Evolutionary conservation across 2,888 invertebrate genomes (phyloP).

Genomic region (Microdon myrmicae): DNA sequence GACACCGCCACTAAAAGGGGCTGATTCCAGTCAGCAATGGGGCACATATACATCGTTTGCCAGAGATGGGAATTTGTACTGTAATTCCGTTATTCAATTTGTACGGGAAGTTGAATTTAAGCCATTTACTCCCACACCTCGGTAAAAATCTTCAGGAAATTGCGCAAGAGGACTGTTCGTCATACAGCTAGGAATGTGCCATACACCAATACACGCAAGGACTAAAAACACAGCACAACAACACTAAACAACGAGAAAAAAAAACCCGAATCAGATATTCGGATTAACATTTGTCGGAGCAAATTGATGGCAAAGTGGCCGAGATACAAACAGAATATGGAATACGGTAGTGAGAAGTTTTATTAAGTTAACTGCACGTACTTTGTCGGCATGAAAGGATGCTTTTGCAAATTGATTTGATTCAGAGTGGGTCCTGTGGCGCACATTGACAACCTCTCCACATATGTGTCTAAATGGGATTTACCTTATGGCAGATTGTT

Average conservation of each 20-base stretch:
- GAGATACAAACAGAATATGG: slow-evolving; percentile 37
- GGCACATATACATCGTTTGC: slow-evolving; percentile 15
- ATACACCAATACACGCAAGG: no score
- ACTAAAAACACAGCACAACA: background rate
- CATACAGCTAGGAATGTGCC: slow-evolving; percentile 3
- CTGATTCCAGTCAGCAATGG: no score
- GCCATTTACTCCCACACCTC: slow-evolving; percentile 39
- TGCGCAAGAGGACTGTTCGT: slow-evolving; percentile 10
- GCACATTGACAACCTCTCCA: no score
- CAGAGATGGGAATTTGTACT: slow-evolving; percentile 34
- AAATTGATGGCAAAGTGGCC: slow-evolving; percentile 39
- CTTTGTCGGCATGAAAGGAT: no score
- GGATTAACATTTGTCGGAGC: slow-evolving; percentile 34
- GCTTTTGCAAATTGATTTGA: no score
- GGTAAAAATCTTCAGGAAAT: slow-evolving; percentile 14
- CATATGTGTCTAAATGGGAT: no score
- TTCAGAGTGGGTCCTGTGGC: no score
- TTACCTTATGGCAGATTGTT: no score
- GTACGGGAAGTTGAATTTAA: slow-evolving; percentile 48
- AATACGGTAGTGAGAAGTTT: slow-evolving; percentile 19
- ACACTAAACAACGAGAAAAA: slow-evolving; percentile 4
- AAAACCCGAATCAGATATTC: slow-evolving; percentile 1
- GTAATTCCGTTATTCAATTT: slow-evolving; percentile 49
- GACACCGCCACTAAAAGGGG: no score
- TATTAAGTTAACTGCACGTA: slow-evolving; percentile 18